Percentiles rank a stretch among this genome's conserved stretches.
Evolutionary conservation across 2,113 vertebrate species (phyloP).

Genomic region (Ctenomys sociabilis): DNA sequence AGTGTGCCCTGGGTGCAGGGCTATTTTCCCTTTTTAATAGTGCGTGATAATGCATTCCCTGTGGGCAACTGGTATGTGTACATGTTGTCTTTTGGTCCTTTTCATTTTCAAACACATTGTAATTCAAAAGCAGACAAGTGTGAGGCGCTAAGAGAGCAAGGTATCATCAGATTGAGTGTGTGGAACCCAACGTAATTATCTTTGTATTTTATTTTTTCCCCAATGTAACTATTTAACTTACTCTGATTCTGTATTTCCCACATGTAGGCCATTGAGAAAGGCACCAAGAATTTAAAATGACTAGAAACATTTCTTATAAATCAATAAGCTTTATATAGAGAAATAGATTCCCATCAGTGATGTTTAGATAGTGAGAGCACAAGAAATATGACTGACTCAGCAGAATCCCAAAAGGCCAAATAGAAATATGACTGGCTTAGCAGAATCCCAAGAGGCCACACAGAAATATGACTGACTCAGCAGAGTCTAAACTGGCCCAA

Average conservation of each 20-base stretch:
- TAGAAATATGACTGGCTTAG: background rate
- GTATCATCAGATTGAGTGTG: background rate
- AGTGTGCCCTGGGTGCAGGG: too few species aligned
- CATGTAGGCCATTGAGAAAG: background rate
- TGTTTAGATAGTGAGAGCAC: background rate
- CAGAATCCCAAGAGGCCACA: background rate
- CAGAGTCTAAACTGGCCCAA: background rate
- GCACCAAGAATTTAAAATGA: constrained; percentile 34
- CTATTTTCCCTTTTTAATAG: background rate
- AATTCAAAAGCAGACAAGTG: constrained; percentile 28
- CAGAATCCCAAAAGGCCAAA: background rate
- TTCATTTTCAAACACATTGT: background rate
- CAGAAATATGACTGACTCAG: background rate
- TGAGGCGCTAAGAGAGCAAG: background rate
- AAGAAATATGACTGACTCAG: background rate
- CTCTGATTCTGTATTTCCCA: background rate
- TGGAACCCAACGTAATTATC: too few species aligned
- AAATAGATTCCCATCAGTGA: background rate
- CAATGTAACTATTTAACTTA: background rate
- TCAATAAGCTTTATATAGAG: constrained; percentile 15
- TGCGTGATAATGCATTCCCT: background rate
- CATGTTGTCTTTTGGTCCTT: background rate
- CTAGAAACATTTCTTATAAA: background rate
- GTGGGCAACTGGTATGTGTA: background rate
- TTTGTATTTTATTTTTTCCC: too few species aligned